phyloP scores from a whole-genome alignment of 2,113 vertebrate species.

The Anguilla rostrata region DNA sequence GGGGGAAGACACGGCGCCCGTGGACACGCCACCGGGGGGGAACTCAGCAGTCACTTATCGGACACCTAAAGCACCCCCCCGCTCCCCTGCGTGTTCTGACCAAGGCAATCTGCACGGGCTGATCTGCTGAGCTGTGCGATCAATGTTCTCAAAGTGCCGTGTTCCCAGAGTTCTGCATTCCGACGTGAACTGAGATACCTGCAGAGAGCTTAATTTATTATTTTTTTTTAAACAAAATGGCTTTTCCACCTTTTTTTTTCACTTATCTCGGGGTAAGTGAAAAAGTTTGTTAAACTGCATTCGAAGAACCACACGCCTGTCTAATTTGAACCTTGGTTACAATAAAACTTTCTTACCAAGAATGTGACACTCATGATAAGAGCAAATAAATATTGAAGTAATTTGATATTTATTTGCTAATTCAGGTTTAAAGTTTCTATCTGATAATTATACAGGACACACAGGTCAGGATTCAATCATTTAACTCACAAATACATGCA shows the following conservation, averaged over 20 bases:
- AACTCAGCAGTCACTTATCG: not conserved
- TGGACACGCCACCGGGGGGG: not conserved
- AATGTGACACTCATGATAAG: not conserved
- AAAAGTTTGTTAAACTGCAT: not conserved
- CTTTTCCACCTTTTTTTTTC: not conserved
- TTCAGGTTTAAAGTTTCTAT: not conserved
- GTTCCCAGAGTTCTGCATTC: not conserved
- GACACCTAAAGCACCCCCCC: not conserved
- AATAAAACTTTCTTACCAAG: not conserved
- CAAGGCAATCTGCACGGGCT: not conserved
- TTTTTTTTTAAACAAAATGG: not conserved
- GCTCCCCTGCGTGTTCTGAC: not conserved
- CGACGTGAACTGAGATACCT: not conserved
- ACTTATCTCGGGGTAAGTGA: not conserved
- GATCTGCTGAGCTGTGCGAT: not conserved
- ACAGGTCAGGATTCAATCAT: not conserved
- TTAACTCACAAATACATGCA: no score
- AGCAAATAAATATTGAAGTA: constrained; percentile 44
- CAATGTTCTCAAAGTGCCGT: not conserved
- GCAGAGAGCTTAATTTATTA: not conserved
- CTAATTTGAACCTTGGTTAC: not conserved
- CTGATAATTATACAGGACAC: not conserved
- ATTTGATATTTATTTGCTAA: constrained; percentile 21
- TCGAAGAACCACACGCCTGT: not conserved
- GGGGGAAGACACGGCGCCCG: constrained; percentile 37